Evolutionary conservation across 1,140 invertebrate genomes (phyloP), one percentile per base, ranked within the genome.

Genomic region (Heliothis virescens): DNA sequence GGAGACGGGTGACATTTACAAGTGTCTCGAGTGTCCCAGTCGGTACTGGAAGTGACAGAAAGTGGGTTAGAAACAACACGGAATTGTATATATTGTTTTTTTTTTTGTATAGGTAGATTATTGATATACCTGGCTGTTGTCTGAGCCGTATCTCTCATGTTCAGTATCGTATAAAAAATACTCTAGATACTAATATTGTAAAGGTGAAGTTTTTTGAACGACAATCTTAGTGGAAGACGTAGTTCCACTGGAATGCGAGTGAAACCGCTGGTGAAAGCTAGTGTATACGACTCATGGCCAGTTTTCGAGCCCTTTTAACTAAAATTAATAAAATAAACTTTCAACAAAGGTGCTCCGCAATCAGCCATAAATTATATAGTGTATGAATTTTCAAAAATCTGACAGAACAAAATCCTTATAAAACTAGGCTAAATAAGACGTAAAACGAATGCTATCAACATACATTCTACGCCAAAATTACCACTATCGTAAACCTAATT

Each of bases 401-500:
- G n/a, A 7, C 21, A 57, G 3, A 57, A 57, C 9, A 55, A 53
- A 53, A 53, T 53, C n/a, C n/a, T 1, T 53, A n/a, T 0, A 53
- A 53, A 34, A 7, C 4, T 41, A 41, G 34, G 34, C 34, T 41
- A 41, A 41, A 41, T 5, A 41, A 41, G 34, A 41, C 34, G 9
- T 53, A 53, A 53, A 53, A 15, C 15, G n/a, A 4, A n/a, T n/a
- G 4, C n/a, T 16, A 53, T 4, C n/a, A 13, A 53, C 52, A 16
- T 16, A 16, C 52, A 15, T 15, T 53, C 52, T n/a, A 53, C 52
- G 15, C 15, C 3, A 62, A 63, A 63, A 34, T 9, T 15, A 16
- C 21, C 60, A 63, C 10, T 16, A 62, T 63, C n/a, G 41, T 63
- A 16, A 63, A 63, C 60, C 60, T 63, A 41, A 41, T 63, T 63